phyloP scores from a whole-genome alignment of 2,888 invertebrate genomes.

The Orchesella flavescens region DNA sequence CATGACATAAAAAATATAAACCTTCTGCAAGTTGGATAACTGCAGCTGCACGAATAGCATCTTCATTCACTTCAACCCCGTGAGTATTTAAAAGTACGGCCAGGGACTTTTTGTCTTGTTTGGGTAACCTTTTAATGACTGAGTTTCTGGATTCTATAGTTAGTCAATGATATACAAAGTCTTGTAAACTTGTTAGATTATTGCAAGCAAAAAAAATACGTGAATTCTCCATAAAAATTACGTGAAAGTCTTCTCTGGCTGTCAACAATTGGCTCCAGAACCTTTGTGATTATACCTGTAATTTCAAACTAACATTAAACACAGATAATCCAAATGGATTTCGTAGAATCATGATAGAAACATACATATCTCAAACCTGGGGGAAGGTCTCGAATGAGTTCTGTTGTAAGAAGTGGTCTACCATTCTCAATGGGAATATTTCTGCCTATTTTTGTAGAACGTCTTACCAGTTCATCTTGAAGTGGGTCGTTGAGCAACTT shows the following conservation, averaged over 20 bases:
- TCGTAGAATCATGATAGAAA: constrained; percentile 9
- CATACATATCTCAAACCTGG: background rate
- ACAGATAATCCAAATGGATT: background rate
- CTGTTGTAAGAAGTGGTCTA: background rate
- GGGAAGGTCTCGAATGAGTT: constrained; percentile 16
- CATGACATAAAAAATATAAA: no score
- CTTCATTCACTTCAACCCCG: constrained; percentile 7
- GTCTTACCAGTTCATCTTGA: background rate
- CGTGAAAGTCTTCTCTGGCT: constrained; percentile 9
- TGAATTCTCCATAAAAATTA: background rate
- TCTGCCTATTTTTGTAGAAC: background rate
- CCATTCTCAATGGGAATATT: background rate
- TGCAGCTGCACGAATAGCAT: background rate
- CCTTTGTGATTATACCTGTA: background rate
- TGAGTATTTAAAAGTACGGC: background rate
- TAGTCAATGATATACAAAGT: background rate
- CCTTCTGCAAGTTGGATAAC: constrained; percentile 21
- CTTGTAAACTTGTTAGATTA: no score
- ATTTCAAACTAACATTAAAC: no score
- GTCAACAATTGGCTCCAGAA: constrained; percentile 17
- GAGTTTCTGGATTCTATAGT: constrained; percentile 7
- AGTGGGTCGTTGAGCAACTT: constrained; percentile 7
- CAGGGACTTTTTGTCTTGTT: background rate
- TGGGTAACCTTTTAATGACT: background rate
- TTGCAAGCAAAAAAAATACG: no score